These are phyloP conservation scores for Setipinna tenuifilis DNA, from an alignment of 2,797 vertebrate species.

Conservation along the genomic window DNA sequence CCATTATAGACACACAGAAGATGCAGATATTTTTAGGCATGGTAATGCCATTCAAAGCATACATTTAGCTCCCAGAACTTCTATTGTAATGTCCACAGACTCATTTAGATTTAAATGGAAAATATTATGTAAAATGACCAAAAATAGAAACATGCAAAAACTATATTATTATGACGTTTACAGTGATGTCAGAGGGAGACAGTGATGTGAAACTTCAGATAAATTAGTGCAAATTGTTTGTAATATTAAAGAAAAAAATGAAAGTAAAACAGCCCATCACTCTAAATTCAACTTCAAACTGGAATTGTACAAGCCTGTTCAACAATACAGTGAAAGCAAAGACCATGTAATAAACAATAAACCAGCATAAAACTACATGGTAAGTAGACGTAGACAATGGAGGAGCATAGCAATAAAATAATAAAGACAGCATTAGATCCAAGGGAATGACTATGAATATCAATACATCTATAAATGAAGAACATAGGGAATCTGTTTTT, in stretches of 20 bases:
- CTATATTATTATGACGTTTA: not conserved
- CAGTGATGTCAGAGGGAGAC: not conserved
- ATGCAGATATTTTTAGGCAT: not conserved
- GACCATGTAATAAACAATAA: slow-evolving; percentile 23
- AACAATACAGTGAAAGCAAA: slow-evolving; percentile 7
- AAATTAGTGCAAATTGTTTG: not conserved
- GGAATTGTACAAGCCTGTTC: not conserved
- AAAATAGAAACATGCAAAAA: too few relatives aligned
- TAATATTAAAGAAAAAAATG: not conserved
- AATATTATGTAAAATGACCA: not conserved
- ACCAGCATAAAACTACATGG: not conserved
- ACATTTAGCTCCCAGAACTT: not conserved
- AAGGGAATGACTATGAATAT: slow-evolving; percentile 18
- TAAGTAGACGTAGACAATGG: not conserved
- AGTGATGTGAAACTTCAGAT: not conserved
- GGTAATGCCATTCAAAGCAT: not conserved
- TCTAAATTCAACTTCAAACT: not conserved
- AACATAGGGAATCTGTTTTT: not conserved
- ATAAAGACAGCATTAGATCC: slow-evolving; percentile 7
- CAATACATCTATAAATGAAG: slow-evolving; percentile 16
- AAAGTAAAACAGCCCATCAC: not conserved
- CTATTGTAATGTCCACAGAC: not conserved
- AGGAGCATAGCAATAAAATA: not conserved
- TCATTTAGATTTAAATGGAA: not conserved
- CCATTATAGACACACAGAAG: not conserved